Base-by-base conservation (phyloP, 2,113 vertebrate genomes). In the Rhinolophus ferrumequinum region DNA sequence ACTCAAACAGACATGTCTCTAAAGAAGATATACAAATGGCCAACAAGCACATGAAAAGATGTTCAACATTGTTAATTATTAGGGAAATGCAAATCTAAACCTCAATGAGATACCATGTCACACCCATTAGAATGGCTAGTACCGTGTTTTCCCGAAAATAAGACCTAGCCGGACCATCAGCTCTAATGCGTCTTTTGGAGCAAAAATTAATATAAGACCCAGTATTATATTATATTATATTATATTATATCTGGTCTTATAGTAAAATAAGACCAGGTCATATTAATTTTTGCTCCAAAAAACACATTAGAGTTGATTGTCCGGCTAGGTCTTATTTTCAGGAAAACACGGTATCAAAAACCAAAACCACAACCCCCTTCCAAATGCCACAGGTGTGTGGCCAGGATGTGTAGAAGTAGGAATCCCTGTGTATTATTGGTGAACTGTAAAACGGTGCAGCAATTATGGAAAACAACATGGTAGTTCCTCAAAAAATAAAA, bases 341-440 rank as follows among this genome's bases (percentile, higher is more conserved):
- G 41, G 41, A 6, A 44, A 44, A 44, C 41, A 44, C 41, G 41
- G 41, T 44, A 19, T n/a, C 19, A 52, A 26, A 88, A 88, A 2
- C 8, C 28, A 35, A n/a, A 54, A 21, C 8, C 41, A 44, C 28
- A 2, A 3, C 3, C 2, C 0, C 41, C 14, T 2, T n/a, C 44
- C 62, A 22, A 28, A 75, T 56, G 81, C 12, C 54, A 33, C 12
- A 24, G n/a, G 33, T 56, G 28, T 2, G 14, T 38, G 33, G 84
- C 12, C 18, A 69, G 67, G 28, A 30, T 16, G 33, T 60, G 82
- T 7, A 15, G n/a, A 81, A 7, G 47, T 2, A 44, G 35, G 22
- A 35, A 16, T 6, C 5, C 30, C 41, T 44, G n/a, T 13, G 35
- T 11, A 13, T 11, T 56, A 15, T 4, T 35, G 16, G 77, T 67